Conservation (phyloP, 2,113 vertebrate species). For the Morone chrysops region DNA sequence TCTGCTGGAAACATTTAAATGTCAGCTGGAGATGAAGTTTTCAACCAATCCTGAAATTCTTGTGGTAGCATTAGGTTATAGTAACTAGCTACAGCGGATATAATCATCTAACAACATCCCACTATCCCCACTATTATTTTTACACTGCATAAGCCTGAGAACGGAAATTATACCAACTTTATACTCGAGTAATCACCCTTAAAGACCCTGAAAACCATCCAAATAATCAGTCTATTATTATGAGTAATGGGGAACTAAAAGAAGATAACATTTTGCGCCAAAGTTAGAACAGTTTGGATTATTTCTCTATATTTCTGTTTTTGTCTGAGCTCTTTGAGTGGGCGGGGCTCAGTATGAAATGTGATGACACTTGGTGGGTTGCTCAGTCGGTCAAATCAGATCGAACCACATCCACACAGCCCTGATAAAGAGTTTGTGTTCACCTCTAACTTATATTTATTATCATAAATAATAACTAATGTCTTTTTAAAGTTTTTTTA, state of each 20-base stretch:
- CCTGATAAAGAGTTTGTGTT: neutral
- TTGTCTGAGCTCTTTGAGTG: neutral
- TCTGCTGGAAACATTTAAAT: too few species aligned
- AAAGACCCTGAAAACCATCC: too few species aligned
- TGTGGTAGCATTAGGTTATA: neutral
- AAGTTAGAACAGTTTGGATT: neutral
- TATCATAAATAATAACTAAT: neutral
- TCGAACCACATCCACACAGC: neutral
- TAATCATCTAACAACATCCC: neutral
- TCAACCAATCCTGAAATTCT: neutral
- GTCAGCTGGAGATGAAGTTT: neutral
- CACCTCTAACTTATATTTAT: neutral
- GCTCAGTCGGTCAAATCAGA: neutral
- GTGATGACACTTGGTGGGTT: neutral
- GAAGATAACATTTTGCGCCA: neutral
- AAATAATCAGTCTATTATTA: neutral
- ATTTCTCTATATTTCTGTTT: neutral
- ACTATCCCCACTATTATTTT: too few species aligned
- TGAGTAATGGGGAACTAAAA: neutral
- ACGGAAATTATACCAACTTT: too few species aligned
- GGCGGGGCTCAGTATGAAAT: neutral
- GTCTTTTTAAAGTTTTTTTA: too few species aligned
- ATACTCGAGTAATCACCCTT: too few species aligned
- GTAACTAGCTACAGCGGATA: neutral
- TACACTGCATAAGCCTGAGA: neutral